These are phyloP conservation scores for Strigamia maritima DNA, from an alignment of 2,888 invertebrate species.

Conservation along the genomic window DNA sequence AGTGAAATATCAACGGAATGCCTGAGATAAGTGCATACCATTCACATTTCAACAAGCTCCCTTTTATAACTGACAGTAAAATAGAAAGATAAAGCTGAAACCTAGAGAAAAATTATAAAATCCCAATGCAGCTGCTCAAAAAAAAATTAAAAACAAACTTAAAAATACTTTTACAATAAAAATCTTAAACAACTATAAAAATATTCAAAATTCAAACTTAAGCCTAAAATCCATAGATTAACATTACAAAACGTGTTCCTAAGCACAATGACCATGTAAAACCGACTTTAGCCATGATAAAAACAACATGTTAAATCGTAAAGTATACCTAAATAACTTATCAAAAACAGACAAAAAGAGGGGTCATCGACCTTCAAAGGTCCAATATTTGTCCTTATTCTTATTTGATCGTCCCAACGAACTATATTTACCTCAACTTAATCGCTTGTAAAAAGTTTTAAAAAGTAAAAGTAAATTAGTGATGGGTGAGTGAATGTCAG, in stretches of 20 bases:
- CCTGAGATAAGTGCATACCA: slow-evolving; percentile 3
- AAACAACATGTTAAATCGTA: background rate
- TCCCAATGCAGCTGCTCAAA: background rate
- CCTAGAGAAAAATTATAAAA: background rate
- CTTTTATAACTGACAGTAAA: slow-evolving; percentile 12
- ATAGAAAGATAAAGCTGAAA: background rate
- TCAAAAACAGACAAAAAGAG: background rate
- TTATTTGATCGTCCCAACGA: background rate
- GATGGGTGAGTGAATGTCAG: background rate
- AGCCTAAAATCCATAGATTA: background rate
- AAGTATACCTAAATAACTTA: background rate
- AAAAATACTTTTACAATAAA: background rate
- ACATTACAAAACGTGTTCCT: background rate
- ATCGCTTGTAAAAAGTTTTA: background rate
- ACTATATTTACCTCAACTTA: background rate
- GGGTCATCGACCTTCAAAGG: slow-evolving; percentile 1
- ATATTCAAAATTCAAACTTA: background rate
- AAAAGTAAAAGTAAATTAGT: slow-evolving; percentile 1
- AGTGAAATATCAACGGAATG: slow-evolving; percentile 2
- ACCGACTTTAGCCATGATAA: background rate
- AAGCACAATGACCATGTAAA: no score
- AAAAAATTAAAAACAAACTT: background rate
- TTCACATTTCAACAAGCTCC: slow-evolving; percentile 8
- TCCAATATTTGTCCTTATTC: background rate
- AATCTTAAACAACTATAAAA: background rate